Base-by-base conservation (phyloP, 2,113 vertebrate species). In the Candoia aspera region DNA sequence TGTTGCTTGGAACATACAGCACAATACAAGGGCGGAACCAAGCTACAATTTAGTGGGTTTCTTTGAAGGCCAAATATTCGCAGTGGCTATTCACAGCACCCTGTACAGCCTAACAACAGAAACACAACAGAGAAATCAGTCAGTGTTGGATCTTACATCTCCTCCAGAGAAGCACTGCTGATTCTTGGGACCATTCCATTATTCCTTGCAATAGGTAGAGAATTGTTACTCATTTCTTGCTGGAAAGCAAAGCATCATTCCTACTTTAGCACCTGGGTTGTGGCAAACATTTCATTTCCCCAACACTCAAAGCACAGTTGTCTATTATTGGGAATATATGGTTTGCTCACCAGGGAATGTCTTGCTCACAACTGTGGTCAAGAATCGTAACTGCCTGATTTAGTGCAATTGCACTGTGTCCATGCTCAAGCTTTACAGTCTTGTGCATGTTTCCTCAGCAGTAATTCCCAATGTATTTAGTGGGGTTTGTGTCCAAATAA, bases 61-160 rank as follows among this genome's bases (percentile, higher is more conserved):
- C 59, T 89, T 49, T n/a, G 26, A 68, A 91, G 3, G 15, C 85
- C 92, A 62, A 12, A 62, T 89, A 59, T 59, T 62, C 92, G 55
- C 84, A 87, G 84, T 89, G 59, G 87, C 29, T 55, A 73, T 64
- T 60, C 1, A 0, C 73, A 42, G 42, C 42, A 60, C 46, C 24
- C 57, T 88, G 49, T 73, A 4, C 17, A 60, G 53, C 11, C 3
- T 0, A 54, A 60, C 1, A 46, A 24, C 42, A 91, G 60, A 29
- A 29, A 86, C 87, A 68, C 84, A 59, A 17, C 62, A 37, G 73
- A 42, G 8, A 13, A 55, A 4, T 37, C 17, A 58, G 23, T 60
- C 0, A 1, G 2, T 17, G 37, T 12, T 62, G 5, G 42, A 55
- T 84, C 4, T 62, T 33, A 84, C 64, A 17, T 86, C 21, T 86